Conservation (phyloP, 2,113 vertebrate genomes). For the Hippocampus abdominalis region DNA sequence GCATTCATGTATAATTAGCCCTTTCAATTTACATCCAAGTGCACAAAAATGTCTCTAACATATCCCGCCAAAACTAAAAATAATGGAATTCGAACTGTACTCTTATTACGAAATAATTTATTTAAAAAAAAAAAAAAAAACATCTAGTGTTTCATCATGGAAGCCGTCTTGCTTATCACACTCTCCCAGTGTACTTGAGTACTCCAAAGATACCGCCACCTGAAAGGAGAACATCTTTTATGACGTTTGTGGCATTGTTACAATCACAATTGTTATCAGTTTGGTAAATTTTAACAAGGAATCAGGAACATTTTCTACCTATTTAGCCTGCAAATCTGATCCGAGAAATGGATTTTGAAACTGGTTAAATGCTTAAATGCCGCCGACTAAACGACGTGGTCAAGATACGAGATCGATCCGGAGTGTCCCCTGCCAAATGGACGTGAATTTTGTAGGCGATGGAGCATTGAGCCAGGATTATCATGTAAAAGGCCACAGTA, state of each 20-base stretch:
- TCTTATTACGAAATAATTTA: not conserved
- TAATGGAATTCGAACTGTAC: not conserved
- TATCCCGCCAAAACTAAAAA: not conserved
- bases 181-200: slow-evolving; percentile 55
- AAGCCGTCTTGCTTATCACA: slow-evolving; percentile 26
- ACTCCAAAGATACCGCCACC: slow-evolving; percentile 65
- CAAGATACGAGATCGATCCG: too few relatives aligned
- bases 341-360: too few relatives aligned
- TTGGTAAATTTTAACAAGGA: not conserved
- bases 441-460: too few relatives aligned
- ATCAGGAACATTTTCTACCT: too few relatives aligned
- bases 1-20: not conserved
- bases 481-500: too few relatives aligned
- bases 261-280: not conserved
- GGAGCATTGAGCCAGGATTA: too few relatives aligned
- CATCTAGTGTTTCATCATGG: too few relatives aligned
- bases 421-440: too few relatives aligned
- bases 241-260: not conserved
- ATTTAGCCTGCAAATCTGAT: too few relatives aligned
- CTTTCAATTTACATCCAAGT: not conserved
- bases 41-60: not conserved
- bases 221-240: slow-evolving; percentile 33
- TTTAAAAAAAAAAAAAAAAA: not conserved
- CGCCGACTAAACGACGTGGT: too few relatives aligned
- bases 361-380: too few relatives aligned